Base-by-base conservation (phyloP, 2,888 invertebrate genomes). In the Himalopsyche tibetana region DNA sequence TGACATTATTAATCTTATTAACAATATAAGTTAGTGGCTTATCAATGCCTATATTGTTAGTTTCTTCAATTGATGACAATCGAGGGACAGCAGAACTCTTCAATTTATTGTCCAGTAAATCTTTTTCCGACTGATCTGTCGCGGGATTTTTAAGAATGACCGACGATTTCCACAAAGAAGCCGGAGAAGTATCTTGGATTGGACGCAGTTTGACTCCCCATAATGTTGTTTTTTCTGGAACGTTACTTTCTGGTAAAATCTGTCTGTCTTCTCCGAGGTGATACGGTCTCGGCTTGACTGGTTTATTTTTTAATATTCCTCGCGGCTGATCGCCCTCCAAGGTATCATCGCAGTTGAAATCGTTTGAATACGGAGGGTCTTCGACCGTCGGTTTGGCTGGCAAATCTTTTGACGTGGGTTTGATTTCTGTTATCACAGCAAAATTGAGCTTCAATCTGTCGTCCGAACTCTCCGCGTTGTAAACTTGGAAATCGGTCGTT, bases 241-340 rank as follows among this genome's bases (percentile, higher is more conserved):
- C 86, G 38, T 89, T 89, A 17, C 55, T 85, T 56, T 87, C 87
- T 19, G 87, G 56, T 17, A 85, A 92, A 91, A 93, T 91, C 87
- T 92, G 93, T 90, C 94, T 93, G 91, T 95, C 95, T 90, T 95
- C 95, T 83, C 96, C 96, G 89, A 96, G 92, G 90, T 95, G 95
- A 92, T 96, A 96, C 89, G 96, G 96, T 91, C 94, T 95, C 90
- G 96, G 96, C 90, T 96, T 96, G 74, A 95, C 92, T 82, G 95
- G 95, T 91, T 95, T 96, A 90, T 96, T 96, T 91, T 96, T 96
- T 90, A 96, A 92, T 91, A 96, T 96, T 89, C 96, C 95, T 89
- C 95, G 94, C 90, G 95, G 94, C 90, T 94, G 91, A 89, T 92
- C 91, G 90, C 94, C 92, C 89, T 92, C 89, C 36, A 87, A 88